A percentile compares a stretch with the other conserved stretches of the same genome.
phyloP scores from a whole-genome alignment of 2,113 vertebrate genomes.

The Camelus dromedarius region DNA sequence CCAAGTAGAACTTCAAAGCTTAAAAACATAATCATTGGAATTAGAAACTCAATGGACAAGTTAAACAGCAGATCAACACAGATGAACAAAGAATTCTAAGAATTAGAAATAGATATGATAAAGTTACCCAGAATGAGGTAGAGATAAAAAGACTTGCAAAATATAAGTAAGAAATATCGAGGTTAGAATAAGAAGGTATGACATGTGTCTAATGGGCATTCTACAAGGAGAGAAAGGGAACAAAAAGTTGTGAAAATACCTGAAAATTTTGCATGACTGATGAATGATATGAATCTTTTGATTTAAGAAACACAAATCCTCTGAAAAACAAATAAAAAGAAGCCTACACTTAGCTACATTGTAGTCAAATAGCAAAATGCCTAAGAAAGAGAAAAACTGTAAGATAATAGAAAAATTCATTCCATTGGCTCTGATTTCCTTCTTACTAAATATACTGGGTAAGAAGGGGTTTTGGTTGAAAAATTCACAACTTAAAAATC shows the following conservation, averaged over 20 bases:
- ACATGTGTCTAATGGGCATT: background rate
- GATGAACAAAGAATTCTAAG: background rate
- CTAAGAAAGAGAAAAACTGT: conserved; percentile 24
- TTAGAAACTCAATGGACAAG: background rate
- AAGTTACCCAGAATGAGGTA: conserved; percentile 25
- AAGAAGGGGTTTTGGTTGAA: background rate
- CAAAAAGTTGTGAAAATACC: background rate
- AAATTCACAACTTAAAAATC: conserved; percentile 14
- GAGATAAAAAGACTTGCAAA: conserved; percentile 19
- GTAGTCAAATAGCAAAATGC: background rate
- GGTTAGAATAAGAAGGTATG: background rate
- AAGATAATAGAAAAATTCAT: conserved; percentile 51
- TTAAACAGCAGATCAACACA: conserved; percentile 34
- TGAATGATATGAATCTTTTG: conserved; percentile 8
- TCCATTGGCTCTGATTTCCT: background rate
- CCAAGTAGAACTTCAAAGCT: conserved; percentile 5
- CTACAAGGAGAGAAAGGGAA: background rate
- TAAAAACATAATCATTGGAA: conserved; percentile 24
- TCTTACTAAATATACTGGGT: background rate
- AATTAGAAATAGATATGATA: conserved; percentile 11
- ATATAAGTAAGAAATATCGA: background rate
- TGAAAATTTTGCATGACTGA: background rate
- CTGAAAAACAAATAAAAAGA: background rate
- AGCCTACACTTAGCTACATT: background rate
- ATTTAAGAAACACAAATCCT: conserved; percentile 12